A percentile compares a stretch with the other conserved stretches of the same genome.
Evolutionary conservation across 2,797 vertebrate genomes (phyloP).

Genomic region (Macroramphosus scolopax): DNA sequence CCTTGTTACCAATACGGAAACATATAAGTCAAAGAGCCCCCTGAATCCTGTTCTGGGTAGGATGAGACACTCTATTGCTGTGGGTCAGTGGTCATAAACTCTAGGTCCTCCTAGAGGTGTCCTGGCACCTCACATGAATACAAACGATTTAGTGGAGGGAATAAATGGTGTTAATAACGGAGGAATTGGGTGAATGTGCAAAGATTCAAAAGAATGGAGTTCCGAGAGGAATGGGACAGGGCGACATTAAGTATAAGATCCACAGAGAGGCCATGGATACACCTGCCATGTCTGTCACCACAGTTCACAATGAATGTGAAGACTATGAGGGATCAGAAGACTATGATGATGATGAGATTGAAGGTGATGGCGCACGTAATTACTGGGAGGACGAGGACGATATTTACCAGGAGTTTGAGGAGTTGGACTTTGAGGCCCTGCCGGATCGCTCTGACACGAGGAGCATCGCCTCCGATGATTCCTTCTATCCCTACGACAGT

Average conservation of each 20-base stretch:
- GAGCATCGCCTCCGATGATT: constrained; percentile 88
- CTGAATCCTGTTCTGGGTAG: no score
- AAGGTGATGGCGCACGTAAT: constrained; percentile 52
- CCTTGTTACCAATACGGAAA: constrained; percentile 12
- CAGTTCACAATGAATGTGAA: constrained; percentile 28
- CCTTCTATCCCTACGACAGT: constrained; percentile 84
- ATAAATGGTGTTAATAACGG: constrained; percentile 79
- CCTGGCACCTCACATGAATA: no score
- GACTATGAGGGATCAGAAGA: constrained; percentile 19
- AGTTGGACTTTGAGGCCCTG: constrained; percentile 84
- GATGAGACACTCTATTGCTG: no score
- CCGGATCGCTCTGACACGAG: constrained; percentile 75
- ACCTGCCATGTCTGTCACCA: constrained; percentile 45
- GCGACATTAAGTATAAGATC: background rate
- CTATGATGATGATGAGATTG: constrained; percentile 11
- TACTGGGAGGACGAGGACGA: constrained; percentile 79
- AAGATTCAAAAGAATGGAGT: constrained; percentile 70
- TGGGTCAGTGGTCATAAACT: no score
- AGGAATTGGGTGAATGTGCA: constrained; percentile 55
- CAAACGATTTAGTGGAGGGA: constrained; percentile 23
- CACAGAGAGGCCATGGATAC: constrained; percentile 7
- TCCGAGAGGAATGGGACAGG: constrained; percentile 12
- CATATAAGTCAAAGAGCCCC: background rate
- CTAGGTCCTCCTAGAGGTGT: no score
- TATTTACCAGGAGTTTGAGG: constrained; percentile 80